Evolutionary conservation across 2,113 vertebrate genomes (phyloP).

Genomic region (Muntiacus reevesi): DNA sequence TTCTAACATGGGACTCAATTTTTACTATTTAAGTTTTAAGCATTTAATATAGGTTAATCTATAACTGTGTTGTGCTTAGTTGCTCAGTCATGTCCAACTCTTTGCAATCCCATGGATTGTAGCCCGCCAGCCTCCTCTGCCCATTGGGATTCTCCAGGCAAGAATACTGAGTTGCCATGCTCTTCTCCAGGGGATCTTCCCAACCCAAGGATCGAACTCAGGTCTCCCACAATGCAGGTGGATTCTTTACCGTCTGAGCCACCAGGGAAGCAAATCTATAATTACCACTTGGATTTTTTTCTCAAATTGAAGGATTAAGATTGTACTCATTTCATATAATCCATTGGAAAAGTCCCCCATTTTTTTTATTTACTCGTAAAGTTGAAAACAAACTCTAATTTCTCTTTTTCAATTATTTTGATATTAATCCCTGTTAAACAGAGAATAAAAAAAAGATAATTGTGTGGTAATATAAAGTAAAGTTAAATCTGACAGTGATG

Average conservation of each 20-base stretch:
- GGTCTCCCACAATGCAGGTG: not conserved
- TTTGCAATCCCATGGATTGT: not conserved
- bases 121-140: not conserved
- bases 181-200: not conserved
- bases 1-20: not conserved
- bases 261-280: not conserved
- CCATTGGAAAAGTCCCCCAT: not conserved
- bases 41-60: not conserved
- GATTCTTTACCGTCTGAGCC: not conserved
- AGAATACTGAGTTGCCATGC: not conserved
- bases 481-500: constrained; percentile 51
- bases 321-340: not conserved
- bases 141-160: not conserved
- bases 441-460: constrained; percentile 10
- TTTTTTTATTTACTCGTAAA: not conserved
- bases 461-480: not conserved
- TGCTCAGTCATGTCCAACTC: not conserved
- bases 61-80: not conserved
- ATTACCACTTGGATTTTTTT: not conserved
- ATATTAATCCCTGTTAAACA: not conserved
- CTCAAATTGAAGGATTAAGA: not conserved
- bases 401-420: not conserved
- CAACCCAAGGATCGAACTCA: not conserved
- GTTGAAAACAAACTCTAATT: not conserved
- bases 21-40: not conserved